A percentile compares a stretch with the other conserved stretches of the same genome.
Evolutionary conservation across 2,113 vertebrate genomes (phyloP).

Genomic region (Plecturocebus donacophilus): DNA sequence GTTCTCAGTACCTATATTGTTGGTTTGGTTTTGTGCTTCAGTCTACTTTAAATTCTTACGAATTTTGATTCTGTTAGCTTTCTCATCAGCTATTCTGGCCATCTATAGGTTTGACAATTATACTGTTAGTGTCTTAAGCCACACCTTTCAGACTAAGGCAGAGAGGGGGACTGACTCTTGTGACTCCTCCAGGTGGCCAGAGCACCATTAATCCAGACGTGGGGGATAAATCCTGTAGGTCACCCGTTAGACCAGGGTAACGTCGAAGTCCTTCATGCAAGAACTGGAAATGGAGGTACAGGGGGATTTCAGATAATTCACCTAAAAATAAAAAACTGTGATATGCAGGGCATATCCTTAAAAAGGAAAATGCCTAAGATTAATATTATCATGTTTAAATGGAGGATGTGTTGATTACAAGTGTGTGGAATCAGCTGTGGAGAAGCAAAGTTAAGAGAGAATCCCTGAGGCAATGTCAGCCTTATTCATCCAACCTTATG

Average conservation of each 20-base stretch:
- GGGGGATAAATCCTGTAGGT: not conserved
- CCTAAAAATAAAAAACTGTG: not conserved
- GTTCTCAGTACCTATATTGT: not conserved
- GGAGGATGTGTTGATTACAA: not conserved
- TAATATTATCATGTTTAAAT: not conserved
- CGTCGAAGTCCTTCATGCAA: not conserved
- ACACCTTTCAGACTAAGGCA: not conserved
- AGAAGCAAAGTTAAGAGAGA: not conserved
- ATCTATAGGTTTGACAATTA: not conserved
- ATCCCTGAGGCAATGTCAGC: not conserved
- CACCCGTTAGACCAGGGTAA: not conserved
- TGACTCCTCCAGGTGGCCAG: not conserved
- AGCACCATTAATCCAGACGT: no score
- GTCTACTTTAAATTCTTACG: constrained; percentile 4
- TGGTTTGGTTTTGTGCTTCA: constrained; percentile 19
- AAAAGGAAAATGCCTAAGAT: not conserved
- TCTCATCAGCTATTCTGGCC: not conserved
- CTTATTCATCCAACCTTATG: not conserved
- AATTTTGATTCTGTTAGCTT: not conserved
- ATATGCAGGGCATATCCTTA: not conserved
- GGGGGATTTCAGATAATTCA: not conserved
- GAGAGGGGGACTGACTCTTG: not conserved
- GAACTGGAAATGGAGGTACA: not conserved
- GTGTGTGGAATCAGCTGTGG: not conserved
- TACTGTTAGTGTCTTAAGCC: not conserved